Evolutionary conservation across 2,797 vertebrate genomes (phyloP), one percentile per base, ranked within the genome.

Genomic region (Falco berigora): DNA sequence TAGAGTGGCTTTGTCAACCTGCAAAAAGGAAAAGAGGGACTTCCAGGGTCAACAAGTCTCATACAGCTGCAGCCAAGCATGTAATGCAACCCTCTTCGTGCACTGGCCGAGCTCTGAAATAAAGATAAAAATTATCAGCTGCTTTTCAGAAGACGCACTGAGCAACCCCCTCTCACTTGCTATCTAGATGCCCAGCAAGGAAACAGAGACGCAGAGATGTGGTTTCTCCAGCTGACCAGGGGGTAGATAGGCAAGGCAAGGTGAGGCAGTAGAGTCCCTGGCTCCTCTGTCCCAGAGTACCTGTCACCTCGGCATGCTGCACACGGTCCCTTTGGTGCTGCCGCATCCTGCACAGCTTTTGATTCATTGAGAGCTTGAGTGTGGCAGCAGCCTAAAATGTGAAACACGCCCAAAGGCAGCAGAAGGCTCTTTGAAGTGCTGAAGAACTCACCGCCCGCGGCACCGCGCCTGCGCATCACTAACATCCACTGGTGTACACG

Each of bases 41-140:
- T 82, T 59, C 52, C 44, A 49, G 47, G 17, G 68, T 87, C 74
- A 91, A 56, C n/a, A 84, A 52, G 47, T 47, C 66, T 74, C 80
- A 81, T 14, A n/a, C 5, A 81, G 62, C 46, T 69, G 63, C 59
- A 89, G 63, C 62, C 47, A 59, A 85, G 59, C 6, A 2, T 56
- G 28, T 52, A 81, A 71, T 13, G 6, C 74, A 36, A 28, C 32
- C 50, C n/a, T 68, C 40, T 68, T 64, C 20, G 22, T 25, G 42
- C 80, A 53, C 24, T 4, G 71, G 79, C 62, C 2, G 1, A 79
- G 72, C 58, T 67, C 50, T 4, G 2, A 91, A 91, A 76, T 52
- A 59, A 71, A 83, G 64, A 90, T 40, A 75, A 93, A 71, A 77
- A 68, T 49, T 64, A 66, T 64, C 81, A 63, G 17, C 44, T 87